Base-by-base conservation (phyloP, 2,797 vertebrate species). In the Bovichtus diacanthus region DNA sequence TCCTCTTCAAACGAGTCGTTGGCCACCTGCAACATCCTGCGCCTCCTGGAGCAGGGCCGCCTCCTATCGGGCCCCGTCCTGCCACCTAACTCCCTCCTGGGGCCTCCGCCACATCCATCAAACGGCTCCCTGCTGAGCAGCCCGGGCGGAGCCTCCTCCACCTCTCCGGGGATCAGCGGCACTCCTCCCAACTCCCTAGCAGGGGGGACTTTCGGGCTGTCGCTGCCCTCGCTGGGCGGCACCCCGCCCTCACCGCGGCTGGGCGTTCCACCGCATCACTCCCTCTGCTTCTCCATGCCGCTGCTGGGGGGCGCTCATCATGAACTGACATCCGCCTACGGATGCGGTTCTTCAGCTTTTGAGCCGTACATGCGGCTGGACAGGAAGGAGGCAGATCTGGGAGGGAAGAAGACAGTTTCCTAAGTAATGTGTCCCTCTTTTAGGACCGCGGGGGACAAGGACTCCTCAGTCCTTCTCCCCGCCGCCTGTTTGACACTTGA, bases 11-110 rank as follows among this genome's bases (percentile, higher is more conserved):
- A 98, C 0, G 97, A 98, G 87, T 97, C 98, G 5, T 90, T 98
- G 36, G 97, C 98, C 79, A 98, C 97, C 23, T 99, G 97, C 89
- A 98, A 95, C 94, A 96, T 99, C 90, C 94, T 99, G 78, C 95
- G 97, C 5, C 96, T 99, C 58, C 90, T 99, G 92, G 98, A 99
- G 90, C 98, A 97, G 61, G 97, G 97, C 11, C 93, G 96, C 43
- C 96, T 98, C n/a, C 93, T 99, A 3, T 95, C 97, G 0, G 94
- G 95, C 21, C 96, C 97, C 1, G 92, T 90, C 10, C 95, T 95
- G 0, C 95, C 96, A 1, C 91, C 92, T 12, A 94, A 95, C 87
- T 85, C 97, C 27, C 95, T 97, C 47, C 92, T 96, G 18, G 91
- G 88, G 36, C 90, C 87, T 0, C 88, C 83, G 0, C 70, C 75